phyloP scores from a whole-genome alignment of 2,888 invertebrate species.

The Cremastinae sp. region DNA sequence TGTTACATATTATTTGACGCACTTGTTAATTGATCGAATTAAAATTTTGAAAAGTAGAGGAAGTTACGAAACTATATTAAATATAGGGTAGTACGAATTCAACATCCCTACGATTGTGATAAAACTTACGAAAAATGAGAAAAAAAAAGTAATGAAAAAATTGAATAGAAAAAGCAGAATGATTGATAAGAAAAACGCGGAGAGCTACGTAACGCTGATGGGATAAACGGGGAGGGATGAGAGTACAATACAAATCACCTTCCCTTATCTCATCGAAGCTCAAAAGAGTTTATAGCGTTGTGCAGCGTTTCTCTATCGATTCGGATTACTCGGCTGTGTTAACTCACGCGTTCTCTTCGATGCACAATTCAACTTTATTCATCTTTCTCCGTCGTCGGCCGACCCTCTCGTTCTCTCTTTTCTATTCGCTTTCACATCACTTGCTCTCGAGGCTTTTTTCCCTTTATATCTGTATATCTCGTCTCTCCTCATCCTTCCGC shows the following conservation, averaged over 20 bases:
- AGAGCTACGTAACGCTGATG: no score
- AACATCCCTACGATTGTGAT: no score
- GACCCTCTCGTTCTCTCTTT: not conserved
- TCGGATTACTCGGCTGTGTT: constrained; percentile 47
- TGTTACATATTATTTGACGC: no score
- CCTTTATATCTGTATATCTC: not conserved
- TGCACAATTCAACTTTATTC: constrained; percentile 10
- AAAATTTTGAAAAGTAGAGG: no score
- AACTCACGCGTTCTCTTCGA: constrained; percentile 30
- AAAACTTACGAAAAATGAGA: no score
- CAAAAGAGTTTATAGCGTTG: constrained; percentile 28
- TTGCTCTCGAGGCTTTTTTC: not conserved
- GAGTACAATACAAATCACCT: constrained; percentile 28
- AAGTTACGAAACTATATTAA: no score
- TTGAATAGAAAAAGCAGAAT: no score
- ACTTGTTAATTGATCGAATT: no score
- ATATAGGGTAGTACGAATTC: no score
- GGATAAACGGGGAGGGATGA: no score
- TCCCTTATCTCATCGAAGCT: constrained; percentile 39
- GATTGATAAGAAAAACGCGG: no score
- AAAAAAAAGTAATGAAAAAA: no score
- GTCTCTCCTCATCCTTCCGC: constrained; percentile 19
- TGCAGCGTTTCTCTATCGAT: constrained; percentile 46
- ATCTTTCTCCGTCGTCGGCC: not conserved
- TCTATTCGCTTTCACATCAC: not conserved